Evolutionary conservation across 2,797 vertebrate genomes (phyloP), one percentile per base, ranked within the genome.

Genomic region (Catharus ustulatus): DNA sequence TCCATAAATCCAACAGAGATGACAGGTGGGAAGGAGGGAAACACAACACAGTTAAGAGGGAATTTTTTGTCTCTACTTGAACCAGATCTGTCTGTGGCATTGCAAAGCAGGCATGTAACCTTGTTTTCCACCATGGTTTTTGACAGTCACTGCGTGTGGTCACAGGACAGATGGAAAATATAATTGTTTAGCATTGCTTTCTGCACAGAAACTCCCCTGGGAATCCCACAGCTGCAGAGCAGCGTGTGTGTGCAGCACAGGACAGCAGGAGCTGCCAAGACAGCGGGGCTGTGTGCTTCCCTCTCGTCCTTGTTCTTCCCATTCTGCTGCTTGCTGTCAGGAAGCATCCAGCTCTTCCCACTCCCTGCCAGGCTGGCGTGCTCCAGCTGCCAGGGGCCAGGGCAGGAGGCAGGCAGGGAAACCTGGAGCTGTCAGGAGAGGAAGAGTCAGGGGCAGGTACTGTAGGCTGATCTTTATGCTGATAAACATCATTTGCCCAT

Each of bases 381-480:
- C 46, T 78, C n/a, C 29, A 5, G 43, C 59, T 30, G 34, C 59
- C 6, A 5, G 71, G 43, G 30, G 34, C 36, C 36, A 3, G 48
- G 34, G 48, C 55, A 13, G 77, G 26, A 54, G 62, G 45, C 55
- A 46, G 26, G 18, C 23, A 14, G 63, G 71, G 29, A 15, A 82
- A 29, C 30, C 38, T 54, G 46, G 26, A 30, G 36, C n/a, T 73
- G 45, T 15, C 22, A 5, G 30, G 30, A 69, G 55, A 61, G 68
- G 32, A 19, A 5, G 19, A 72, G 38, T 3, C 17, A 74, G 42
- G 46, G 71, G 23, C 72, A 16, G 29, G 22, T 13, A 19, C 26
- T 26, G 20, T 0, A 0, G 13, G 0, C 46, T 9, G 48, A 54
- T 30, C 45, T 59, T 30, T 8, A 0, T 13, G 46, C 64, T 61